A percentile compares a stretch with the other conserved stretches of the same genome.
phyloP scores from a whole-genome alignment of 35 echinoderm and acorn worm species.

The Ophiothrix spiculata region DNA sequence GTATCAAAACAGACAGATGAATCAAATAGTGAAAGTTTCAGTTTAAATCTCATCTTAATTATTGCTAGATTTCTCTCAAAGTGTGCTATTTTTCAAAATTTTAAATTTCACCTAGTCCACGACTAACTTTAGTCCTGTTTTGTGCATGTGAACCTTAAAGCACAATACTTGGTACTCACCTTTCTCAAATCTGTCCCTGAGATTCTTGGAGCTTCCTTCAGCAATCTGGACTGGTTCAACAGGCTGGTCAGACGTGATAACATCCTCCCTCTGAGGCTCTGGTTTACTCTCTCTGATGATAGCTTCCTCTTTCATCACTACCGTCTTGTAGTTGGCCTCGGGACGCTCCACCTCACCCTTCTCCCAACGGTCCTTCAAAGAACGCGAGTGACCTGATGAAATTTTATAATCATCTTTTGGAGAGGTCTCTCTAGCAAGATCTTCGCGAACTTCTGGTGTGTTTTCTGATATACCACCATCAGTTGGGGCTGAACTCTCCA shows the following conservation, averaged over 20 bases:
- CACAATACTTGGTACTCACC: constrained; percentile 23
- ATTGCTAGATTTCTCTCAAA: background rate
- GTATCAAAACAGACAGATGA: too few species aligned
- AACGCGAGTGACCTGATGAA: constrained; percentile 50
- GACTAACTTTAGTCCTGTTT: background rate
- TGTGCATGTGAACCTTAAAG: background rate
- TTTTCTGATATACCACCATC: constrained; percentile 65
- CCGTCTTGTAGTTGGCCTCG: constrained; percentile 52
- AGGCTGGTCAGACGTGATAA: constrained; percentile 21
- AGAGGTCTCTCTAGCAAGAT: constrained; percentile 49
- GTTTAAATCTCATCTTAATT: background rate
- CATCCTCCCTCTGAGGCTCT: constrained; percentile 30
- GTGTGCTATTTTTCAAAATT: background rate
- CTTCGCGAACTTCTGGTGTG: constrained; percentile 64
- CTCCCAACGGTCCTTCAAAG: constrained; percentile 78
- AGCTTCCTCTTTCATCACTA: constrained; percentile 19
- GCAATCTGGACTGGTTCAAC: constrained; percentile 50
- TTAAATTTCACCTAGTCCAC: background rate
- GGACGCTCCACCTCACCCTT: constrained; percentile 79
- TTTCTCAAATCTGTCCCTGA: constrained; percentile 25
- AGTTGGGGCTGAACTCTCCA: constrained; percentile 44
- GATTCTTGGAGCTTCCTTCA: constrained; percentile 42
- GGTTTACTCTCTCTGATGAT: constrained; percentile 59
- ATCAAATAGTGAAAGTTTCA: too few species aligned
- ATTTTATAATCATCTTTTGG: constrained; percentile 50